Conservation (phyloP, 2,888 invertebrate genomes). For the Allygus modestus region DNA sequence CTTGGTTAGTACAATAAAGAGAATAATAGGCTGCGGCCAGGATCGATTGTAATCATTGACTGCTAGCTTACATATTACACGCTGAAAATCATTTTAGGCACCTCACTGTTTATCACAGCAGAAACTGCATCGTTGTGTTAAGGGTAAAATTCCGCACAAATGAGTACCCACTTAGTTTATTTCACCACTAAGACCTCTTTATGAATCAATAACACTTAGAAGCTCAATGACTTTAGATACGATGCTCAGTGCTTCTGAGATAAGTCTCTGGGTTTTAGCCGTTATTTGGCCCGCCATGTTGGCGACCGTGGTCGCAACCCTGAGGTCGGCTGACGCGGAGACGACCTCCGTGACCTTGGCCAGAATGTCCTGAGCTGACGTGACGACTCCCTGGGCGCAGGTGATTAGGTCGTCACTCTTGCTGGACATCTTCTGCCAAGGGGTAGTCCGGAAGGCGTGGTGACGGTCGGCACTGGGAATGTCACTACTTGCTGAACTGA, state of each 20-base stretch:
- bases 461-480: constrained; percentile 29
- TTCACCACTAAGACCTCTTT: too few species aligned
- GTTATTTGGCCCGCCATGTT: constrained; percentile 12
- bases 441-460: constrained; percentile 23
- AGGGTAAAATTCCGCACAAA: too few species aligned
- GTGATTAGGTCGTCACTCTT: constrained; percentile 35
- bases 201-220: constrained; percentile 11
- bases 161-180: too few species aligned
- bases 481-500: constrained; percentile 50
- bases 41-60: too few species aligned
- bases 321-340: background rate
- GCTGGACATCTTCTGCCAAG: constrained; percentile 49
- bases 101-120: too few species aligned
- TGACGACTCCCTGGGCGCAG: constrained; percentile 19
- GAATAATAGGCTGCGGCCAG: too few species aligned
- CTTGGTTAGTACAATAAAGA: too few species aligned
- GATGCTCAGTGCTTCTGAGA: constrained; percentile 32
- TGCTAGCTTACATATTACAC: too few species aligned
- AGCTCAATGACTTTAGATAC: constrained; percentile 42
- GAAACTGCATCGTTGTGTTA: too few species aligned
- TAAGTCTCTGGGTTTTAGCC: constrained; percentile 12
- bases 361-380: constrained; percentile 47
- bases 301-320: background rate
- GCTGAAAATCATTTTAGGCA: too few species aligned
- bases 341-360: background rate